Evolutionary conservation across 2,888 invertebrate species (phyloP), one percentile per base, ranked within the genome.

Genomic region (Sarcophaga subvicina): DNA sequence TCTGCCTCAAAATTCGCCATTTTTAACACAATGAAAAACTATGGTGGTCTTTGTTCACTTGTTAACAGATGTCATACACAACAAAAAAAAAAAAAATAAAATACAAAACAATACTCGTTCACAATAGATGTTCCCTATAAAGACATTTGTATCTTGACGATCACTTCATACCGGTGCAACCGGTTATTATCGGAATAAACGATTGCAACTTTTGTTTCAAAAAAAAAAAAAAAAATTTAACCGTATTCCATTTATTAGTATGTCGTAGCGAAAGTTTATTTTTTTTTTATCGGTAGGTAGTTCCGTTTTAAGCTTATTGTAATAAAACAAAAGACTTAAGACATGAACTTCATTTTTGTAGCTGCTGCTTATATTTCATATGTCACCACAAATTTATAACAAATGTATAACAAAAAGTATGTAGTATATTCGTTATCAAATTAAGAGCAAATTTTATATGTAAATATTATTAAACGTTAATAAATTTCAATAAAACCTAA

Each of bases 291-390:
- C 14, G 69, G 8, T 37, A 25, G 64, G 8, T 37, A 25, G 64
- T 64, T 64, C 54, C 54, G 54, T 54, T 54, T 54, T 54, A 54
- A 54, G 54, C 17, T 12, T 12, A 12, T 66, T 66, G 17, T 66
- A 66, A 67, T 11, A 47, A 79, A 75, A 79, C 83, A 69, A 83
- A 83, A 69, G 79, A 79, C 45, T 79, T 75, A 79, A 83, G 75
- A 64, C 54, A 75, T 17, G 63, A 69, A 79, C 83, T 63, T 73
- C 1, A 22, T 22, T 2, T 25, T 12, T 45, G 17, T 8, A 17
- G 59, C 1, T 14, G 37, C 37, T 54, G 54, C 54, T 54, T 54
- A 54, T 54, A 14, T 54, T 17, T 12, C 4, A 14, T 54, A 14
- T 54, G 54, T 12, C 54, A 54, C 17, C 11, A 72, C 25, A 27